A percentile compares a stretch with the other conserved stretches of the same genome.
These are phyloP conservation scores for Helicolenus hilgendorfi DNA, from an alignment of 2,797 vertebrate genomes.

Conservation along the genomic window DNA sequence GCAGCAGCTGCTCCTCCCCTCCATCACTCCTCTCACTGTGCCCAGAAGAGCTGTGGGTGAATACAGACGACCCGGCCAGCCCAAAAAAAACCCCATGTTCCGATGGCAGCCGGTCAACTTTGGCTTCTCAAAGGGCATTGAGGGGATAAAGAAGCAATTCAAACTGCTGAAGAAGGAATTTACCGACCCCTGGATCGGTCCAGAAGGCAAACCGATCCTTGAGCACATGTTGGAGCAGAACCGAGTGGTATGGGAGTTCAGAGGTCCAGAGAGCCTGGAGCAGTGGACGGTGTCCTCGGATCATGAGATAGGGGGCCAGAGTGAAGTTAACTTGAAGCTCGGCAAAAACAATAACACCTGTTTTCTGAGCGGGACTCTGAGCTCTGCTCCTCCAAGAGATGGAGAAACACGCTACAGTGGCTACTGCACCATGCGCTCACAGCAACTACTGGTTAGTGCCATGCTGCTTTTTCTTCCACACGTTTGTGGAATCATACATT, in stretches of 20 bases:
- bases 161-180: conserved; percentile 89
- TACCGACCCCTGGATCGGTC: conserved; percentile 82
- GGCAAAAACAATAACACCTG: conserved; percentile 92
- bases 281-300: conserved; percentile 95
- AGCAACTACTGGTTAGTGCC: conserved; percentile 88
- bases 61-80: conserved; percentile 91
- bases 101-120: conserved; percentile 89
- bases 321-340: conserved; percentile 91
- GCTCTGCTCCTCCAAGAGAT: conserved; percentile 90
- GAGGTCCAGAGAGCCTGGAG: conserved; percentile 92
- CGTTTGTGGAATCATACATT: not conserved
- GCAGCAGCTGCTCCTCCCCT: conserved; percentile 29
- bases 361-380: conserved; percentile 93
- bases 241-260: conserved; percentile 94
- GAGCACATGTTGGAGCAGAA: conserved; percentile 93
- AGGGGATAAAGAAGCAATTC: conserved; percentile 90
- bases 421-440: conserved; percentile 93
- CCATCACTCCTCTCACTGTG: conserved; percentile 12
- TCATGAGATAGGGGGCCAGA: conserved; percentile 94
- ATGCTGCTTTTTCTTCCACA: not conserved
- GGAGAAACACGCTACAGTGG: conserved; percentile 96
- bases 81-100: conserved; percentile 73
- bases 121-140: conserved; percentile 89
- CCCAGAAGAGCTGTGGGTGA: conserved; percentile 62
- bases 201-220: conserved; percentile 85